Percentiles rank a stretch among this genome's conserved stretches.
Conservation (phyloP, 2,797 vertebrate species). For the Microctenopoma lineatum region DNA sequence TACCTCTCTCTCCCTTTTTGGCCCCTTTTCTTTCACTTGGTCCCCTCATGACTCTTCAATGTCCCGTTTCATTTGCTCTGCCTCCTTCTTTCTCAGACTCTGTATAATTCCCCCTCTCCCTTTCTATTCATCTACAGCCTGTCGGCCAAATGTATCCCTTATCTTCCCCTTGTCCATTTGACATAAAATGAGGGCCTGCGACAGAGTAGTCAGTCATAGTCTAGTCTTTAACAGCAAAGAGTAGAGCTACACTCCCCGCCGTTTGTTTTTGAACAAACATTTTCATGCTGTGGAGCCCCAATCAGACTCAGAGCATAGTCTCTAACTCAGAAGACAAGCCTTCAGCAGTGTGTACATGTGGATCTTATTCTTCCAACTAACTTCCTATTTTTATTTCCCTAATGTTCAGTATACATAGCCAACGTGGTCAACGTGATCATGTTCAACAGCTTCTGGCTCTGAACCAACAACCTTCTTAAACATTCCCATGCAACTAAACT, state of each 20-base stretch:
- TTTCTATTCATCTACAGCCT: constrained; percentile 57
- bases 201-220: constrained; percentile 26
- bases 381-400: not conserved
- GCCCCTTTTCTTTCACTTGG: constrained; percentile 62
- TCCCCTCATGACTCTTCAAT: constrained; percentile 66
- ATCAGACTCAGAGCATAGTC: not conserved
- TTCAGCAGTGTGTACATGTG: constrained; percentile 1
- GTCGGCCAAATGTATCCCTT: constrained; percentile 70
- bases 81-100: constrained; percentile 66
- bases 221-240: not conserved
- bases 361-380: not conserved
- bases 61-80: constrained; percentile 66
- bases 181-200: constrained; percentile 62
- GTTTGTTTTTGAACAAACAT: constrained; percentile 17
- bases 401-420: not conserved
- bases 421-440: not conserved
- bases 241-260: constrained; percentile 4
- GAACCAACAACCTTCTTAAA: not conserved
- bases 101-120: constrained; percentile 67
- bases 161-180: constrained; percentile 68
- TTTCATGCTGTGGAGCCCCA: constrained; percentile 27
- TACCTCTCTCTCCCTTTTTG: constrained; percentile 68
- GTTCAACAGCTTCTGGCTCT: not conserved
- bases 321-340: not conserved
- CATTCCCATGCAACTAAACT: too few species aligned